These are phyloP conservation scores for Platalea minor DNA, from an alignment of 2,797 vertebrate species.

Conservation along the genomic window DNA sequence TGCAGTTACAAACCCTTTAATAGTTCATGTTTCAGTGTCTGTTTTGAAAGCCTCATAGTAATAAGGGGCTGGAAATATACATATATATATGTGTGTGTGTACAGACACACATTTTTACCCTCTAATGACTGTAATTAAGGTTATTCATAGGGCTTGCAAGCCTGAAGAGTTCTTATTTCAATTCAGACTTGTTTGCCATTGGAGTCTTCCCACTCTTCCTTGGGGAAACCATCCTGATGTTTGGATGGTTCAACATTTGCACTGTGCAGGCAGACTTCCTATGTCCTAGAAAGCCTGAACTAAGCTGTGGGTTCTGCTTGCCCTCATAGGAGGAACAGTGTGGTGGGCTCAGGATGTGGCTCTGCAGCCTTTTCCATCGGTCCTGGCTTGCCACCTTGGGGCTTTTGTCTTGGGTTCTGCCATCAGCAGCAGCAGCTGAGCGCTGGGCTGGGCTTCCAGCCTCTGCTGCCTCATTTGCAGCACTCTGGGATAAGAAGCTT, in stretches of 20 bases:
- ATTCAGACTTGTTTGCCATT: not conserved
- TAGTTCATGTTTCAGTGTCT: not conserved
- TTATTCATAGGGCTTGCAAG: not conserved
- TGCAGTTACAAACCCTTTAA: not conserved
- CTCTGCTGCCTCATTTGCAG: not conserved
- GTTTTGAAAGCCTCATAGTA: not conserved
- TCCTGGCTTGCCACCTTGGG: accelerated
- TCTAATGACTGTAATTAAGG: not conserved
- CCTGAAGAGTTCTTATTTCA: not conserved
- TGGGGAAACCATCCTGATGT: not conserved
- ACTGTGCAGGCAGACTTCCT: not conserved
- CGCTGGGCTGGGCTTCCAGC: not conserved
- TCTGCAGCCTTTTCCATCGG: accelerated
- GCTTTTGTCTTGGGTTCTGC: not conserved
- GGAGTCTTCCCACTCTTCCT: not conserved
- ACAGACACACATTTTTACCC: not conserved
- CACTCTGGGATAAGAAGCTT: not conserved
- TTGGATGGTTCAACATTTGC: not conserved
- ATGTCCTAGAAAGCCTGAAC: not conserved
- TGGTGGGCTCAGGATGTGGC: not conserved
- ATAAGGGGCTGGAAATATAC: not conserved
- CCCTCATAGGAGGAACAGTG: accelerated
- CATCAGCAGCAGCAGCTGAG: not conserved
- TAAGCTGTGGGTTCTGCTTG: not conserved
- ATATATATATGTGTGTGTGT: too few species aligned